Conservation (phyloP, 2,888 invertebrate genomes). For the Parthenolecanium corni region DNA sequence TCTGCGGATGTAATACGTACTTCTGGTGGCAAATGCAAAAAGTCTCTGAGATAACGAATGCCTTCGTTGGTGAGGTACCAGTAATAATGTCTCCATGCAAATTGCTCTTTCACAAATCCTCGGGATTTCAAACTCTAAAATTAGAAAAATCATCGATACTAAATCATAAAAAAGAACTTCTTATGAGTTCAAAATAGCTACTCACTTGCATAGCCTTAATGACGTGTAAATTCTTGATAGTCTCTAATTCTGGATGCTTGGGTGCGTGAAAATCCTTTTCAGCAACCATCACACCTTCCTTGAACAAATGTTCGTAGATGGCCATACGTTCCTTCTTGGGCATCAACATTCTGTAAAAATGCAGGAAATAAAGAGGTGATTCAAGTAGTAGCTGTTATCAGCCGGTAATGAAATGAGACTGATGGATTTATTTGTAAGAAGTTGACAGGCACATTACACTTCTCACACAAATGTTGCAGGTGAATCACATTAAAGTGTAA, state of each 20-base stretch:
- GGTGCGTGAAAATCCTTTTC: slow-evolving; percentile 96
- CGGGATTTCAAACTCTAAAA: slow-evolving; percentile 79
- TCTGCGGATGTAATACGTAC: slow-evolving; percentile 34
- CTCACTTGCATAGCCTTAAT: slow-evolving; percentile 88
- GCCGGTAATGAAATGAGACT: too few species aligned
- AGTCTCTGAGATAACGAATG: slow-evolving; percentile 88
- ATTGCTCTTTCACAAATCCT: slow-evolving; percentile 97
- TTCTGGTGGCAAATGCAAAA: slow-evolving; percentile 92
- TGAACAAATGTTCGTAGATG: slow-evolving; percentile 96
- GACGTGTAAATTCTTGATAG: slow-evolving; percentile 93
- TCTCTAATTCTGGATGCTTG: slow-evolving; percentile 92
- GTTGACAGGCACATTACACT: too few species aligned
- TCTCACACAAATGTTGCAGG: too few species aligned
- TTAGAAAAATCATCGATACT: slow-evolving; percentile 2
- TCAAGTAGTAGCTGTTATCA: too few species aligned
- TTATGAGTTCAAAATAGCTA: neutral
- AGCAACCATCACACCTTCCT: slow-evolving; percentile 98
- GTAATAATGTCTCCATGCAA: slow-evolving; percentile 99
- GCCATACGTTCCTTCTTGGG: slow-evolving; percentile 93
- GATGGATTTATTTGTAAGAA: too few species aligned
- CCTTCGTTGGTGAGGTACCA: slow-evolving; percentile 99
- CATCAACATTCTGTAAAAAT: slow-evolving; percentile 90
- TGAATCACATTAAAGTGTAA: too few species aligned
- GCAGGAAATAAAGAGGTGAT: too few species aligned
- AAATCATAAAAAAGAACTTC: neutral